Evolutionary conservation across 1,140 invertebrate species (phyloP), one percentile per base, ranked within the genome.

Genomic region (Ceratosolen solmsi): DNA sequence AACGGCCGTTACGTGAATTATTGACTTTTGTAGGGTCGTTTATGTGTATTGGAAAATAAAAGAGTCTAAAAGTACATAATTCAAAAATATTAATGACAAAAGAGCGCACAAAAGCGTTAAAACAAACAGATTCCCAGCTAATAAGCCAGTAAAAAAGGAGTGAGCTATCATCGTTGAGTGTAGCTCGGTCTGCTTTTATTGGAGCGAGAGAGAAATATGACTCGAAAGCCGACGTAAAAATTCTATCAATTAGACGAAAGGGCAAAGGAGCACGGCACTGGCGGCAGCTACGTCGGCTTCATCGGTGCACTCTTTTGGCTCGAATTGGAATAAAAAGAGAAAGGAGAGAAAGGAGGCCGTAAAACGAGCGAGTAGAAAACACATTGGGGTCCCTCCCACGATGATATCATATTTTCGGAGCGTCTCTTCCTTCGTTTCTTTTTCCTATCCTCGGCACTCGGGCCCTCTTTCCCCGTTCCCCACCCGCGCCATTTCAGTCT

Each of bases 341-440:
- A 71, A 20, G 33, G 41, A 54, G 73, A 75, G 46, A 60, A 70
- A 56, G 74, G 70, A 56, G 80, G 56, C 72, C 79, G 79, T 81
- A 81, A 81, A 81, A 76, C 79, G 79, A 81, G 79, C 79, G 79
- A 75, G 71, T 46, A 80, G 82, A 83, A 82, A 82, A 80, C 78
- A 84, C 72, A 80, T 77, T 73, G 82, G 82, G 74, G 49, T 80
- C 80, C 82, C 76, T 85, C 82, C 80, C 84, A 82, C 75, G 81
- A 82, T 82, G 81, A 82, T 82, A 82, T 82, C 81, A 82, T 82
- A 82, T 82, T 82, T 86, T 85, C 63, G 83, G 63, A 68, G 76
- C 51, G 20, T 75, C 73, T 63, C 27, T 65, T 25, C 25, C 63
- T 83, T 70, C 70, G 60, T 74, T 46, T 33, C 58, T 71, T 79